phyloP scores from a whole-genome alignment of 64 coral and sea anemone genomes.

The Pocillopora damicornis region DNA sequence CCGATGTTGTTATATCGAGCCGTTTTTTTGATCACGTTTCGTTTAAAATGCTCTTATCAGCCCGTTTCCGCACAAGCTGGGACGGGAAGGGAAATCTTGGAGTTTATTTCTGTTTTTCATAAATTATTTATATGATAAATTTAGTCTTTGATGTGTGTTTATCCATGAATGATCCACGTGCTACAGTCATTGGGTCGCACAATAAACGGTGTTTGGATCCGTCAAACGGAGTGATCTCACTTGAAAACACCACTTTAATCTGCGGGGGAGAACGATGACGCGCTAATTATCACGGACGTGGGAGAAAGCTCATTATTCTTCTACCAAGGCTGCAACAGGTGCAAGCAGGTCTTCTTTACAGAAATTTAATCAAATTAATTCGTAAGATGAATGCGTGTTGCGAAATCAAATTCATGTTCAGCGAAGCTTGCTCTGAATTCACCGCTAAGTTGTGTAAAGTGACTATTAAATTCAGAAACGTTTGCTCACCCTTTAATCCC shows the following conservation, averaged over 20 bases:
- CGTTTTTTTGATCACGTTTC: background rate
- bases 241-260: slow-evolving; percentile 30
- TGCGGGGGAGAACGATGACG: background rate
- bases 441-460: slow-evolving; percentile 26
- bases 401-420: slow-evolving; percentile 40
- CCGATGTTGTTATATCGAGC: background rate
- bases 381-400: slow-evolving; percentile 22
- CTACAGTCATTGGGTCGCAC: slow-evolving; percentile 14
- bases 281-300: slow-evolving; percentile 59
- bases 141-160: background rate
- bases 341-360: slow-evolving; percentile 19
- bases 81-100: background rate
- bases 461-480: slow-evolving; percentile 30
- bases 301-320: slow-evolving; percentile 46
- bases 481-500: slow-evolving; percentile 9
- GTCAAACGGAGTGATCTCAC: slow-evolving; percentile 19
- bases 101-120: slow-evolving; percentile 39
- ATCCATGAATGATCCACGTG: background rate
- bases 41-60: background rate
- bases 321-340: slow-evolving; percentile 54
- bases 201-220: slow-evolving; percentile 55
- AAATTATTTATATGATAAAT: slow-evolving; percentile 50
- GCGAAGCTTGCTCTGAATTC: background rate
- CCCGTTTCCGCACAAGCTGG: slow-evolving; percentile 3
- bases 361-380: slow-evolving; percentile 72